Evolutionary conservation across 2,888 invertebrate genomes (phyloP).

Genomic region (Idaea aversata): DNA sequence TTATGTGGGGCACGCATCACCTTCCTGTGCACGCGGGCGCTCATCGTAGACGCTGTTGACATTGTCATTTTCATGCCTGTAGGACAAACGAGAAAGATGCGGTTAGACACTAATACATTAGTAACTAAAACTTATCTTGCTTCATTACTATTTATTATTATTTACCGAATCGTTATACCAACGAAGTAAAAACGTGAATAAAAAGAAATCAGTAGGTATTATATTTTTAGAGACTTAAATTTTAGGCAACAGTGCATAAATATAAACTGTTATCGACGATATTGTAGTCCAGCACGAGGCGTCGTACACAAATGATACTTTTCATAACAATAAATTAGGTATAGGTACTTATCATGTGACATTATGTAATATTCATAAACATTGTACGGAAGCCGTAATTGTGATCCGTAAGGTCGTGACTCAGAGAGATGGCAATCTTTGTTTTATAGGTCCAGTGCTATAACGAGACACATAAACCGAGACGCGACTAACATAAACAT

Average conservation of each 20-base stretch:
- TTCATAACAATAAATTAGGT: constrained; percentile 16
- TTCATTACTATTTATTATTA: constrained; percentile 11
- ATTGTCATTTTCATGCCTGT: constrained; percentile 88
- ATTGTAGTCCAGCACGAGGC: no score
- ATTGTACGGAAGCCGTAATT: constrained; percentile 28
- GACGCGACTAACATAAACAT: constrained; percentile 48
- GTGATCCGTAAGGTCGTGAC: constrained; percentile 33
- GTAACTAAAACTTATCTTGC: constrained; percentile 5
- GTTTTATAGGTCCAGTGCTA: constrained; percentile 49
- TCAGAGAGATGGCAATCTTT: constrained; percentile 50
- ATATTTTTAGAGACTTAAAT: no score
- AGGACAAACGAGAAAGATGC: constrained; percentile 42
- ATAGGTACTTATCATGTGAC: constrained; percentile 8
- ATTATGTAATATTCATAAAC: constrained; percentile 27
- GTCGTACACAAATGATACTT: constrained; percentile 9
- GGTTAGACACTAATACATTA: constrained; percentile 42
- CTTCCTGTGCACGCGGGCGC: constrained; percentile 83
- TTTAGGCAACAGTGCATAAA: no score
- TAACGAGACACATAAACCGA: constrained; percentile 49
- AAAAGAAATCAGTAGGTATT: not conserved
- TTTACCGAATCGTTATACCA: constrained; percentile 19
- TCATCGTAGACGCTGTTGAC: constrained; percentile 84
- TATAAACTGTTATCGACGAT: constrained; percentile 8
- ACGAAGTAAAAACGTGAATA: constrained; percentile 7
- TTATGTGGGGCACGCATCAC: constrained; percentile 85